A percentile compares a stretch with the other conserved stretches of the same genome.
Conservation (phyloP, 2,888 invertebrate genomes). For the Acleris emargana region DNA sequence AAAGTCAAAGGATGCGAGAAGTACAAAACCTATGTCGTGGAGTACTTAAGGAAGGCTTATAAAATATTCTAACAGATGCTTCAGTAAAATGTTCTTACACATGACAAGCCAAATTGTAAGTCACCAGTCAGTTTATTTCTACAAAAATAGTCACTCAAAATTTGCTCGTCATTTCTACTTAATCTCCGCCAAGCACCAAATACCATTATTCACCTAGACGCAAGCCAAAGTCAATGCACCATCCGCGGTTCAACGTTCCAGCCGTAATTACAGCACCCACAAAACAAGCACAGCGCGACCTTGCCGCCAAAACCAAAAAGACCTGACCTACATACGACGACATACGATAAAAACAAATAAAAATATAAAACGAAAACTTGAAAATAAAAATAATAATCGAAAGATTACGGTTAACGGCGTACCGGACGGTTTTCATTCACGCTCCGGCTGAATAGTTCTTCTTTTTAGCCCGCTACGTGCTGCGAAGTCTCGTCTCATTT, state of each 20-base stretch:
- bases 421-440: constrained; percentile 79
- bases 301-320: constrained; percentile 77
- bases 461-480: constrained; percentile 79
- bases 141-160: too few relatives aligned
- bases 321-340: constrained; percentile 79
- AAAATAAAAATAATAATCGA: constrained; percentile 81
- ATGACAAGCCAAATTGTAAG: neutral
- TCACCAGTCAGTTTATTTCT: too few relatives aligned
- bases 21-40: too few relatives aligned
- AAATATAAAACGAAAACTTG: constrained; percentile 67
- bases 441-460: constrained; percentile 79
- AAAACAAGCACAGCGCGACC: constrained; percentile 69
- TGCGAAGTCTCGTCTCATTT: constrained; percentile 62
- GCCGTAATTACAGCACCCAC: constrained; percentile 46
- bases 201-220: constrained; percentile 1
- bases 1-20: too few relatives aligned
- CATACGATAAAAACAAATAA: constrained; percentile 71
- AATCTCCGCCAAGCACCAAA: neutral
- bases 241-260: constrained; percentile 50
- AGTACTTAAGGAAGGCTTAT: too few relatives aligned
- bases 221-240: constrained; percentile 22
- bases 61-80: neutral
- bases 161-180: neutral
- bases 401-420: constrained; percentile 76
- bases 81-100: neutral